Evolutionary conservation across 1,140 invertebrate genomes (phyloP).

Genomic region (Cecropterus lyciades): DNA sequence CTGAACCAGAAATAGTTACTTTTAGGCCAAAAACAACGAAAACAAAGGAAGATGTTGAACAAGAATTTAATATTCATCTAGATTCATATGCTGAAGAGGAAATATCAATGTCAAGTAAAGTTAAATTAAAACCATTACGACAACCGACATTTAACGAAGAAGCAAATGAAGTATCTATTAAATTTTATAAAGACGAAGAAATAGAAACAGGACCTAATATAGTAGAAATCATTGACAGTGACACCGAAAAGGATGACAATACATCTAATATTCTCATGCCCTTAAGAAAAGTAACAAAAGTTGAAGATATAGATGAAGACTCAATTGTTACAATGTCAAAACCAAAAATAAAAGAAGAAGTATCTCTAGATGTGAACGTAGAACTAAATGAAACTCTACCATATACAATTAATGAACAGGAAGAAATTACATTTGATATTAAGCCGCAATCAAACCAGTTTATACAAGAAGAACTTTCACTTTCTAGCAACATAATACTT

Average conservation of each 20-base stretch:
- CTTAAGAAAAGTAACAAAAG: constrained; percentile 58
- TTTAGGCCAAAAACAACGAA: constrained; percentile 89
- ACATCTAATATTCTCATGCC: constrained; percentile 54
- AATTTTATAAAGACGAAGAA: constrained; percentile 89
- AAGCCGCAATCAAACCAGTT: constrained; percentile 78
- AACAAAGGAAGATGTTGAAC: constrained; percentile 93
- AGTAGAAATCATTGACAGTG: constrained; percentile 89
- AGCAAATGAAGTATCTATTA: constrained; percentile 89
- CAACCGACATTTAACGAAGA: constrained; percentile 89
- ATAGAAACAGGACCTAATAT: constrained; percentile 82
- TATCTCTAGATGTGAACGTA: constrained; percentile 81
- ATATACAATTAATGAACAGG: constrained; percentile 77
- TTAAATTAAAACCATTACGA: constrained; percentile 90
- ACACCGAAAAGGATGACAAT: constrained; percentile 86
- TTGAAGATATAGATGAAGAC: constrained; percentile 50
- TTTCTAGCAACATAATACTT: constrained; percentile 91
- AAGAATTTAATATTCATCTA: constrained; percentile 93
- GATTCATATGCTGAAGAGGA: constrained; percentile 94
- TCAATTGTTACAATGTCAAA: constrained; percentile 57
- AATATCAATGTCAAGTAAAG: constrained; percentile 92
- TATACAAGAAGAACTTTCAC: constrained; percentile 91
- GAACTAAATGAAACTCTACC: constrained; percentile 83
- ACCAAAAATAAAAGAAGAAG: constrained; percentile 66
- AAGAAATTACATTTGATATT: constrained; percentile 86
- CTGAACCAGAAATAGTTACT: constrained; percentile 89